phyloP scores from a whole-genome alignment of 2,888 invertebrate genomes.

The Smittia sp. region DNA sequence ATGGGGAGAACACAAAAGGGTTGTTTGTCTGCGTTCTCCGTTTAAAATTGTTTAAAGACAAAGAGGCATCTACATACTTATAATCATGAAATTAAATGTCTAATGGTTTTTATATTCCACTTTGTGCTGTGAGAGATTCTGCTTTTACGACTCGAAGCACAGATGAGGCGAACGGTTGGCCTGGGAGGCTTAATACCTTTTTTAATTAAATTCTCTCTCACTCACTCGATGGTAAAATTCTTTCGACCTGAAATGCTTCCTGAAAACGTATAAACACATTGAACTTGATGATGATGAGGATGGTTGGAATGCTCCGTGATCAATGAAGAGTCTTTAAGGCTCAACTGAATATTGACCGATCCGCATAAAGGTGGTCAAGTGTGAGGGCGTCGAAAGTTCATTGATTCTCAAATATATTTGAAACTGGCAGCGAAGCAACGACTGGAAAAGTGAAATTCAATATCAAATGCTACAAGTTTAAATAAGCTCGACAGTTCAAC shows the following conservation, averaged over 20 bases:
- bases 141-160: not conserved
- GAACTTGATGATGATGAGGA: not conserved
- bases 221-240: not conserved
- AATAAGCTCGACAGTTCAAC: too few species aligned
- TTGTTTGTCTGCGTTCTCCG: not conserved
- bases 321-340: too few species aligned
- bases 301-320: not conserved
- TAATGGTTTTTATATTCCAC: conserved; percentile 37
- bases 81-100: conserved; percentile 41
- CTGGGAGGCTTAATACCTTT: conserved; percentile 35
- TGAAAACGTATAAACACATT: not conserved
- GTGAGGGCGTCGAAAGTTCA: too few species aligned
- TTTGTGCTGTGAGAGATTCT: not conserved
- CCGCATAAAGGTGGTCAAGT: too few species aligned
- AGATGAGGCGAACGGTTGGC: conserved; percentile 17
- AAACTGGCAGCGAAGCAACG: too few species aligned
- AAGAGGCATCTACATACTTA: conserved; percentile 20
- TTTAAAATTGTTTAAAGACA: not conserved
- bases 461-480: too few species aligned
- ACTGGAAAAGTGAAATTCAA: too few species aligned
- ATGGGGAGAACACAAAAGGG: not conserved
- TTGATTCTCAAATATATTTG: too few species aligned
- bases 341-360: too few species aligned
- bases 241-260: not conserved
- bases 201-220: conserved; percentile 38